Evolutionary conservation across 2,888 invertebrate genomes (phyloP).

Genomic region (Ditylenchus weischeri): DNA sequence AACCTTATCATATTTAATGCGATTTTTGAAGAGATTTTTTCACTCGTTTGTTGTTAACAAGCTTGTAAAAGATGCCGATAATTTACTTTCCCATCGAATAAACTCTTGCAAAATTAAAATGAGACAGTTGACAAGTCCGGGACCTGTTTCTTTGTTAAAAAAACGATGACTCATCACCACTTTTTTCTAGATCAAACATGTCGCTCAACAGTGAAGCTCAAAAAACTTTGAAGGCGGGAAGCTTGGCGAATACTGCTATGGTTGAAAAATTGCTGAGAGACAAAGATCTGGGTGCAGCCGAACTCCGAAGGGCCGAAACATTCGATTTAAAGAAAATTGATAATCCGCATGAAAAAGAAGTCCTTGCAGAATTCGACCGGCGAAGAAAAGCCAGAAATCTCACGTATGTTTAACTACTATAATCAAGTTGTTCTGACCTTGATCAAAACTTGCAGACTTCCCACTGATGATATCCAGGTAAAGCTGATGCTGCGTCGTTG

Average conservation of each 20-base stretch:
- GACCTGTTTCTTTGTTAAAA: no score
- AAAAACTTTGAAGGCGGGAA: constrained; percentile 18
- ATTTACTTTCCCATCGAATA: no score
- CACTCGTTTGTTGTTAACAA: no score
- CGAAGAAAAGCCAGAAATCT: constrained; percentile 85
- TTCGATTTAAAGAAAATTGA: constrained; percentile 19
- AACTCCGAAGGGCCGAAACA: neutral
- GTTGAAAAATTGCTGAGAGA: constrained; percentile 32
- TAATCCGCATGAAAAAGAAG: constrained; percentile 62
- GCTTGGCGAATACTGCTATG: constrained; percentile 26
- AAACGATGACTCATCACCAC: neutral
- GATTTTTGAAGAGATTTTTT: no score
- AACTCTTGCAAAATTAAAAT: no score
- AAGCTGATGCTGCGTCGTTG: constrained; percentile 83
- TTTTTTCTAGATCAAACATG: no score
- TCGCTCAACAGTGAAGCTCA: neutral
- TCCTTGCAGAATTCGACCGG: constrained; percentile 92
- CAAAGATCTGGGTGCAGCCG: constrained; percentile 19
- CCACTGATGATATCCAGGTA: constrained; percentile 95
- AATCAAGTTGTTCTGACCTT: neutral
- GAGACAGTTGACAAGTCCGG: neutral
- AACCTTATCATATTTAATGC: no score
- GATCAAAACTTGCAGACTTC: constrained; percentile 76
- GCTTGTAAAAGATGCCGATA: no score
- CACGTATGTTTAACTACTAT: constrained; percentile 10